Base-by-base conservation (phyloP, 2,888 invertebrate genomes). In the Thereva nobilitata region DNA sequence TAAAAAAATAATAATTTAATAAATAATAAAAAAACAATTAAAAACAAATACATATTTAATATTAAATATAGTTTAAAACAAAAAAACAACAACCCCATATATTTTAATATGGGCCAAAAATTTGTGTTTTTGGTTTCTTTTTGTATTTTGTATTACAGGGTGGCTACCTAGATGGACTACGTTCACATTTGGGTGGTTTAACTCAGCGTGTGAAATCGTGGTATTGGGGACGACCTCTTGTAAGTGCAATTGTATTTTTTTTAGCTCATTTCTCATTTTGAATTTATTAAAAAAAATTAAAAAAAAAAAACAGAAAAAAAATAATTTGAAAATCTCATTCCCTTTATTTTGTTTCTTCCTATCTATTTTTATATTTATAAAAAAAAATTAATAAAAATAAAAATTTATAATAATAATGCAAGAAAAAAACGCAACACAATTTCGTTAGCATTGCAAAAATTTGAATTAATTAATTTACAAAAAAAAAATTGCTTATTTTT, bases 181-280 rank as follows among this genome's bases (percentile, higher is more conserved):
- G 92, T 85, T 91, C 91, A 86, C 92, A 92, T 88, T 90, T 93
- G 86, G 93, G 92, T 88, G 93, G 93, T 88, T 91, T 92, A 89
- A 93, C 93, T 86, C 92, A 93, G 89, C 92, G 92, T 89, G 92
- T 93, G 86, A 93, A 93, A 88, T 93, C 93, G 86, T 93, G 93
- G 93, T 93, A 93, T 90, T 93, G 93, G 93, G 93, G 93, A 87
- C 89, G 92, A 89, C 93, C 93, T 90, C 91, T 93, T 87, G 93
- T 93, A 93, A 93, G 93, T 93, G 86, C 80, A 81, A 80, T 79
- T 79, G 78, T 80, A 78, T 78, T 78, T 77, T 78, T 76, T 68
- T 69, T 67, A 64, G 68, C 68, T 67, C 67, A 53, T 57, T 63
- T 63, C 55, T 66, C 54, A 63, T 64, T 64, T 64, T 53, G 45